Evolutionary conservation across 2,113 vertebrate species (phyloP).

Genomic region (Thryonomys swinderianus): DNA sequence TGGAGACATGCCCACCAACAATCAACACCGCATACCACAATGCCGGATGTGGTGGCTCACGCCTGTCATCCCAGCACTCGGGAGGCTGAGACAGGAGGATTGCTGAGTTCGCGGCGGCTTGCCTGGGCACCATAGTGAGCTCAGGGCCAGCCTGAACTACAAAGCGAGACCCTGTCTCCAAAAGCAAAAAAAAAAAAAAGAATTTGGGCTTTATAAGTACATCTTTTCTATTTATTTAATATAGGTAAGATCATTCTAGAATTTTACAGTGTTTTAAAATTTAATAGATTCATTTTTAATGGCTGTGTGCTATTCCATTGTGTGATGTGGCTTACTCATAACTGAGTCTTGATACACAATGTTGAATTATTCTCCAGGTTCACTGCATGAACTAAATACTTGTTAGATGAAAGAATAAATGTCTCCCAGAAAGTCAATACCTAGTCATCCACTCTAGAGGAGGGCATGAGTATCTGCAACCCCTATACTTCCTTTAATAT

Average conservation of each 20-base stretch:
- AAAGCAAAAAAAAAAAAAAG: too few relatives aligned
- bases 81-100: too few relatives aligned
- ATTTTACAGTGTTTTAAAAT: conserved; percentile 28
- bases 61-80: too few relatives aligned
- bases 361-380: conserved; percentile 12
- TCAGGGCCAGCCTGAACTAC: too few relatives aligned
- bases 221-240: conserved; percentile 18
- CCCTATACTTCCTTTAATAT: neutral
- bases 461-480: neutral
- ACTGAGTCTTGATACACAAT: conserved; percentile 5
- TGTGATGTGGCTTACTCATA: conserved; percentile 10
- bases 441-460: neutral
- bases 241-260: conserved; percentile 19
- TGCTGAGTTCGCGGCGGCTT: too few relatives aligned
- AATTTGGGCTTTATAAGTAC: neutral
- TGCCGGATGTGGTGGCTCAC: too few relatives aligned
- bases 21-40: too few relatives aligned
- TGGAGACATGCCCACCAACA: too few relatives aligned
- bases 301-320: neutral
- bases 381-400: neutral
- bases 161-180: too few relatives aligned
- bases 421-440: neutral
- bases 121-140: too few relatives aligned
- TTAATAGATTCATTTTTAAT: conserved; percentile 37
- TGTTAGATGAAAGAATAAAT: conserved; percentile 26